Evolutionary conservation across 2,113 vertebrate species (phyloP).

Genomic region (Aplodontia rufa): DNA sequence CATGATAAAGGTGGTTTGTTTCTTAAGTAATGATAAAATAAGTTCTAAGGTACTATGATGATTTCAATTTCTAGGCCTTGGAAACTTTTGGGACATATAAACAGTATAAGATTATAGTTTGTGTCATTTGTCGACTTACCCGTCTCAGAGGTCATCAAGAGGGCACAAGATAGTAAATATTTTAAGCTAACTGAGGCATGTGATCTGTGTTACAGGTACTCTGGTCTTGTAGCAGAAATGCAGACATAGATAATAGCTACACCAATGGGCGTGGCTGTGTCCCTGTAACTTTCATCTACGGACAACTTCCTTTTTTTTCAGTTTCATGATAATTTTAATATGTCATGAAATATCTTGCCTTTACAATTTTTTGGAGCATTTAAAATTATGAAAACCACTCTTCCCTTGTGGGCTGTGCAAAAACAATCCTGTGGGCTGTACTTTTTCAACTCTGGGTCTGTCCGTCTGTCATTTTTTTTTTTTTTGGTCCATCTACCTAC

Average conservation of each 20-base stretch:
- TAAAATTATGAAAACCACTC: background rate
- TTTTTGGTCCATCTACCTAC: background rate
- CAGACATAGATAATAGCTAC: background rate
- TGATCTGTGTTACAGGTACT: background rate
- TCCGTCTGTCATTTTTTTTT: background rate
- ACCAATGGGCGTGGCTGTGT: background rate
- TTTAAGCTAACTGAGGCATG: background rate
- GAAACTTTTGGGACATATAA: background rate
- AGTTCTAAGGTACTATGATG: background rate
- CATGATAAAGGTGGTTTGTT: background rate
- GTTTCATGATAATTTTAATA: background rate
- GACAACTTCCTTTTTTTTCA: conserved; percentile 17
- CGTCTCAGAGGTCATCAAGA: background rate
- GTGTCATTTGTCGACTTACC: background rate
- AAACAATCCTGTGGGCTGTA: background rate
- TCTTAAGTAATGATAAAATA: conserved; percentile 32
- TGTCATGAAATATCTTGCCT: background rate
- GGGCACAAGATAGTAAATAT: background rate
- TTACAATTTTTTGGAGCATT: background rate
- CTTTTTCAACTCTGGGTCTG: background rate
- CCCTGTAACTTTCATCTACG: background rate
- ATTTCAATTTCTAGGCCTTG: background rate
- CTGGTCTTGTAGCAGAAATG: background rate
- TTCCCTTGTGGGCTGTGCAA: background rate
- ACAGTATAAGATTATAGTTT: background rate